phyloP scores from a whole-genome alignment of 2,888 invertebrate genomes.

The Drosophila monieri region DNA sequence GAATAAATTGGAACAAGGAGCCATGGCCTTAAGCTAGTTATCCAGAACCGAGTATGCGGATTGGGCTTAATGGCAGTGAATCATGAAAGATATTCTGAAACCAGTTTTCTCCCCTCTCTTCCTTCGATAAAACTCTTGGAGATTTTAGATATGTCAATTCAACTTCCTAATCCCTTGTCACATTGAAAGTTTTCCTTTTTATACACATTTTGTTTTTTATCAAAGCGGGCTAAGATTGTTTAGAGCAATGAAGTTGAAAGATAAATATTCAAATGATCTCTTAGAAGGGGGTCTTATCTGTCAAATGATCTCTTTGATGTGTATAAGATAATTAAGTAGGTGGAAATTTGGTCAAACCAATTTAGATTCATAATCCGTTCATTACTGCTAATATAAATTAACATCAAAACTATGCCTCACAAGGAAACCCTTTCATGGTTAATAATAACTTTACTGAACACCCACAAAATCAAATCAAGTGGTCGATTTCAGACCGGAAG shows the following conservation, averaged over 20 bases:
- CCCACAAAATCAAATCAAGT: constrained; percentile 55
- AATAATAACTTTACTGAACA: constrained; percentile 20
- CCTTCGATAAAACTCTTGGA: constrained; percentile 35
- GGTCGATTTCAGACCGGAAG: constrained; percentile 53
- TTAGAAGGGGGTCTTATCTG: constrained; percentile 16
- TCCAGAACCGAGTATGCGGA: constrained; percentile 28
- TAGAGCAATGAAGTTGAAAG: constrained; percentile 9
- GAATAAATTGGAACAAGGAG: constrained; percentile 25
- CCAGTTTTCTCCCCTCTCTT: constrained; percentile 36
- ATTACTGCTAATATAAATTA: constrained; percentile 14
- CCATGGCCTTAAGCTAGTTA: constrained; percentile 33
- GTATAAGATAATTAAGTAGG: constrained; percentile 5
- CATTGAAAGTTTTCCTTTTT: constrained; percentile 46
- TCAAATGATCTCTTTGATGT: constrained; percentile 33
- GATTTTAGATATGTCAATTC: constrained; percentile 63
- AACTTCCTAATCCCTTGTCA: constrained; percentile 60
- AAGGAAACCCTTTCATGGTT: constrained; percentile 36
- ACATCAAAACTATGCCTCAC: constrained; percentile 9
- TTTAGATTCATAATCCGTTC: constrained; percentile 4
- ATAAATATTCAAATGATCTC: constrained; percentile 24
- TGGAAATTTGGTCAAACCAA: constrained; percentile 5
- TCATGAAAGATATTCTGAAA: constrained; percentile 30
- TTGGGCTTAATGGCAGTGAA: constrained; percentile 33
- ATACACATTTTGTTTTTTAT: constrained; percentile 6
- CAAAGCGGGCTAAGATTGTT: constrained; percentile 17